Base-by-base conservation (phyloP, 2,888 invertebrate species). In the Cepaea hortensis region DNA sequence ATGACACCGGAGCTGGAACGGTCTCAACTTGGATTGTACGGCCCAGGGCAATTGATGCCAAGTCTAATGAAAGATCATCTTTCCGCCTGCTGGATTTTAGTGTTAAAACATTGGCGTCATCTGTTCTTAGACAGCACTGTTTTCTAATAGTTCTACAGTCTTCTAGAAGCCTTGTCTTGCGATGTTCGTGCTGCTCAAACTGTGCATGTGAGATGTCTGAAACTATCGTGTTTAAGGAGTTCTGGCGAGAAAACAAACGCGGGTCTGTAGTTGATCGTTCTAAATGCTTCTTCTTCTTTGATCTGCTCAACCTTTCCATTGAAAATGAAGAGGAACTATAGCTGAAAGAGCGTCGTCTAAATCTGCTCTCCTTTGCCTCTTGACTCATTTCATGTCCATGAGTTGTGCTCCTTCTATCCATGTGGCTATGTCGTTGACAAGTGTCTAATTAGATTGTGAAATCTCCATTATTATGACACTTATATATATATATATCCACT, bases 301-400 rank as follows among this genome's bases (percentile, higher is more conserved):
- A 87, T 13, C 50, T 87, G 79, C 15, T 76, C 35, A 79, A 77
- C 35, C 83, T n/a, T 73, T 87, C 75, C 61, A 83, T 23, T 50
- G 84, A 70, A 81, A 80, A 76, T 82, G 79, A 55, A 75, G 87
- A 76, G 88, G 81, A 80, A n/a, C 77, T 85, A 5, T 77, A 9
- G 23, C 79, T 82, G 55, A 91, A 91, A 65, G 91, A 92, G 23
- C 91, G 87, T 62, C 91, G 20, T 83, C 91, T 91, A 73, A 90
- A 87, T 87, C 91, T 89, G 85, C 90, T 90, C 76, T 92, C 92
- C 73, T 90, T 88, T 5, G 89, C 89, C 46, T 89, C 88, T 86
- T 86, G 86, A 55, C 13, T 87, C 68, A 84, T 76, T 55, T 83
- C 79, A 77, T 35, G 50, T 23, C 20, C 35, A 73, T 48, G 61